phyloP scores from a whole-genome alignment of 2,888 invertebrate genomes.

The Drosophila neotestacea region DNA sequence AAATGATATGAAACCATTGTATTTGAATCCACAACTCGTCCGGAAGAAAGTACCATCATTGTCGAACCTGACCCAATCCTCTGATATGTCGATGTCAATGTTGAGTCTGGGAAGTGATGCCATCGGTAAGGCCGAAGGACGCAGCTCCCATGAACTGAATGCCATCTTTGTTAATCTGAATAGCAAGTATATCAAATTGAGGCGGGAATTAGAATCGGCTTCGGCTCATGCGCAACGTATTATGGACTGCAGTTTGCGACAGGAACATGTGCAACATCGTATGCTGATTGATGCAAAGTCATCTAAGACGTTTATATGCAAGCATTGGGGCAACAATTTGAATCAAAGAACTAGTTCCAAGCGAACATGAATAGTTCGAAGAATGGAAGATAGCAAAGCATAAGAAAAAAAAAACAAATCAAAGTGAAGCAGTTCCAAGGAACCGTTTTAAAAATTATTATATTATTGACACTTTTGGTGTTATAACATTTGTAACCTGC shows the following conservation, averaged over 20 bases:
- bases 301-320: slow-evolving; percentile 35
- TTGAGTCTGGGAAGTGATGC: slow-evolving; percentile 21
- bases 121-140: slow-evolving; percentile 30
- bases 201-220: slow-evolving; percentile 55
- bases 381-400: neutral
- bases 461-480: slow-evolving; percentile 16
- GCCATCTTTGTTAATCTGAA: slow-evolving; percentile 49
- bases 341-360: neutral
- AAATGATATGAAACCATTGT: slow-evolving; percentile 1
- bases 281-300: slow-evolving; percentile 37
- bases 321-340: slow-evolving; percentile 34
- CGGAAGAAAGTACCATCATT: neutral
- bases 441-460: slow-evolving; percentile 16
- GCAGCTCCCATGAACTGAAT: slow-evolving; percentile 49
- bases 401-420: neutral
- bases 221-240: slow-evolving; percentile 51
- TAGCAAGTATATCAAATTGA: slow-evolving; percentile 61
- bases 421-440: slow-evolving; percentile 20
- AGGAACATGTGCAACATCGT: slow-evolving; percentile 43
- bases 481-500: slow-evolving; percentile 3
- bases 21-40: neutral
- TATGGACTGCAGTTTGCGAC: slow-evolving; percentile 28
- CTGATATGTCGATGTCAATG: slow-evolving; percentile 18
- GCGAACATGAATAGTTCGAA: slow-evolving; percentile 8
- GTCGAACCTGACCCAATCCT: slow-evolving; percentile 4